Evolutionary conservation across 2,797 vertebrate genomes (phyloP).

Genomic region (Sus cebifrons): DNA sequence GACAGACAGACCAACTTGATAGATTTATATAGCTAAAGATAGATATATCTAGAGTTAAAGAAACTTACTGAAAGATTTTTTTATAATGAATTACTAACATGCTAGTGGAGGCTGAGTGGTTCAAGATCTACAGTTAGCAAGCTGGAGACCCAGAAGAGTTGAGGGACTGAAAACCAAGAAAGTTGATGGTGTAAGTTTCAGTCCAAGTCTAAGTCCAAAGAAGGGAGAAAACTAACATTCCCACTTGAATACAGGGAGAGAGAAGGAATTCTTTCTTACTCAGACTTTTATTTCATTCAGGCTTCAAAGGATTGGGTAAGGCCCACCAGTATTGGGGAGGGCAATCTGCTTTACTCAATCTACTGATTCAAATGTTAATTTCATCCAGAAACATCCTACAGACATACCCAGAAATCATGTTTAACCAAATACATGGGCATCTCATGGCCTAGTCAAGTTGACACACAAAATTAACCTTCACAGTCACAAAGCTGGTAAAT

Average conservation of each 20-base stretch:
- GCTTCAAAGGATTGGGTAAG: not conserved
- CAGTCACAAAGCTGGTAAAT: not conserved
- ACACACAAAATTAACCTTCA: constrained; percentile 39
- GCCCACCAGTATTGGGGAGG: not conserved
- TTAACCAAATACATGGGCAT: not conserved
- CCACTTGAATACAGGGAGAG: not conserved
- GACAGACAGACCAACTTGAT: not conserved
- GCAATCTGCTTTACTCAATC: not conserved
- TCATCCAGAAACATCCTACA: not conserved
- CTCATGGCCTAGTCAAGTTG: not conserved
- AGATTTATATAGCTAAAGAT: not conserved
- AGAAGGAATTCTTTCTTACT: not conserved
- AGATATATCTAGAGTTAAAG: no score
- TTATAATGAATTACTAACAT: not conserved
- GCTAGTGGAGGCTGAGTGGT: not conserved
- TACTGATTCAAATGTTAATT: not conserved
- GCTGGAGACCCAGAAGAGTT: not conserved
- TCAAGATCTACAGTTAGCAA: constrained; percentile 21
- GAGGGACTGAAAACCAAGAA: no score
- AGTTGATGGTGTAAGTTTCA: not conserved
- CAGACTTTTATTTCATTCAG: not conserved
- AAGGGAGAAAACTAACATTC: not conserved
- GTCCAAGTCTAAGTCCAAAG: not conserved
- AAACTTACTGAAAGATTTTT: not conserved
- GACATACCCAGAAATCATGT: not conserved